phyloP scores from a whole-genome alignment of 2,888 invertebrate genomes.

The Leptopilina myrica region DNA sequence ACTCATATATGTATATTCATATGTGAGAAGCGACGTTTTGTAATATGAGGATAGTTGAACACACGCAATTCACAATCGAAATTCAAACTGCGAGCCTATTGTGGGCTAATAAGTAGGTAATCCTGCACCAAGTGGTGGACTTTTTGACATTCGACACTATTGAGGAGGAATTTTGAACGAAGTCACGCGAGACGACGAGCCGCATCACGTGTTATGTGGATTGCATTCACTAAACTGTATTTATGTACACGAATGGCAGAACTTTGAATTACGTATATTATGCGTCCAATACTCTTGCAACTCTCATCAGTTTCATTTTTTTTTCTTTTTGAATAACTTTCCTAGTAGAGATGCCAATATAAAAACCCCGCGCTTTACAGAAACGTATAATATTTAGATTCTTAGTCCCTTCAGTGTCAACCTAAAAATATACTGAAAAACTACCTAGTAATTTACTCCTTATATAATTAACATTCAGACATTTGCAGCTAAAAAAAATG shows the following conservation, averaged over 20 bases:
- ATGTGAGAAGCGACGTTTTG: conserved; percentile 16
- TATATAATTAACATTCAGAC: no score
- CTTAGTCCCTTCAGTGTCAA: no score
- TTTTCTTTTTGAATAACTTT: background rate
- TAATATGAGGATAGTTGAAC: conserved; percentile 33
- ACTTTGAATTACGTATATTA: conserved; percentile 10
- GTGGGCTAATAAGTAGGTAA: conserved; percentile 71
- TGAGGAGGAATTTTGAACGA: conserved; percentile 50
- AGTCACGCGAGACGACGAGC: conserved; percentile 48
- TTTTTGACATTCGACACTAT: conserved; percentile 56
- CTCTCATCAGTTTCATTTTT: background rate
- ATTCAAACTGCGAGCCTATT: conserved; percentile 61
- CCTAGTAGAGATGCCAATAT: no score
- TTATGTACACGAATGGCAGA: conserved; percentile 15
- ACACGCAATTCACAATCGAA: conserved; percentile 48
- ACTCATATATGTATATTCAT: background rate
- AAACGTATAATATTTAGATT: no score
- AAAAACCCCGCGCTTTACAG: no score
- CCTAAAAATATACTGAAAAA: no score
- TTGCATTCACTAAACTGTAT: conserved; percentile 44
- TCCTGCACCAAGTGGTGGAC: conserved; percentile 58
- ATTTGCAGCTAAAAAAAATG: no score
- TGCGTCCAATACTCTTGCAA: background rate
- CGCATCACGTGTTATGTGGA: conserved; percentile 31
- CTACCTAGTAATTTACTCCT: no score